phyloP scores from a whole-genome alignment of 2,113 vertebrate species.

The Isurus oxyrinchus region DNA sequence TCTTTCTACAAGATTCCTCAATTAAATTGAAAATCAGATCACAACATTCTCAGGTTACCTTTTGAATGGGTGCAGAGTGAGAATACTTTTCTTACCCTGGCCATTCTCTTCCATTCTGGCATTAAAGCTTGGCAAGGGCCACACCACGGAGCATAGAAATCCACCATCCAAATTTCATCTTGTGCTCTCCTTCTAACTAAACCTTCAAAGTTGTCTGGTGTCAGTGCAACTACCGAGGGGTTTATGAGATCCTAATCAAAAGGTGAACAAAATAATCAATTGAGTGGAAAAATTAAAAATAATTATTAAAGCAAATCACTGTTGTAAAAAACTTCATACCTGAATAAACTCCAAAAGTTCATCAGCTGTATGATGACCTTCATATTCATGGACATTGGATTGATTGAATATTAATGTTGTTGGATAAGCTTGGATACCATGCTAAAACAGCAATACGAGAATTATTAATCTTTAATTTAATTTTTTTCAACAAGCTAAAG shows the following conservation, averaged over 20 bases:
- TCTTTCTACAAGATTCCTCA: background rate
- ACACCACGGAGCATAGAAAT: slow-evolving; percentile 96
- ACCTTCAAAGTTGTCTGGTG: slow-evolving; percentile 72
- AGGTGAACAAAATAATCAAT: background rate
- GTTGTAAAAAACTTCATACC: slow-evolving; percentile 54
- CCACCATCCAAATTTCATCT: slow-evolving; percentile 80
- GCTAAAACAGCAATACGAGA: slow-evolving; percentile 57
- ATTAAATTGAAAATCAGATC: background rate
- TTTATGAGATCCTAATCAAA: slow-evolving; percentile 78
- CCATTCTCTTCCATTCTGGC: slow-evolving; percentile 96
- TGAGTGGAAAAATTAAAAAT: background rate
- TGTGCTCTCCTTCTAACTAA: slow-evolving; percentile 63
- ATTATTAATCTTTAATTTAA: background rate
- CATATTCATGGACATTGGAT: slow-evolving; percentile 81
- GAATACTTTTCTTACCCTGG: slow-evolving; percentile 64
- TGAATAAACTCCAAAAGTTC: slow-evolving; percentile 92
- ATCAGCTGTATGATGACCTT: slow-evolving; percentile 88
- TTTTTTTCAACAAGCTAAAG: background rate
- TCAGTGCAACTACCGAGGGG: slow-evolving; percentile 76
- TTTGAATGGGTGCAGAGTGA: background rate
- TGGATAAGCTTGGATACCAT: slow-evolving; percentile 92
- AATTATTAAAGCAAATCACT: slow-evolving; percentile 1
- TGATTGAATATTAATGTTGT: slow-evolving; percentile 94
- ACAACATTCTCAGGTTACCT: background rate
- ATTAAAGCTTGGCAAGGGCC: slow-evolving; percentile 88